Percentiles rank a stretch among this genome's conserved stretches.
Conservation (phyloP, 2,888 invertebrate genomes). For the Chrysolina haemoptera region DNA sequence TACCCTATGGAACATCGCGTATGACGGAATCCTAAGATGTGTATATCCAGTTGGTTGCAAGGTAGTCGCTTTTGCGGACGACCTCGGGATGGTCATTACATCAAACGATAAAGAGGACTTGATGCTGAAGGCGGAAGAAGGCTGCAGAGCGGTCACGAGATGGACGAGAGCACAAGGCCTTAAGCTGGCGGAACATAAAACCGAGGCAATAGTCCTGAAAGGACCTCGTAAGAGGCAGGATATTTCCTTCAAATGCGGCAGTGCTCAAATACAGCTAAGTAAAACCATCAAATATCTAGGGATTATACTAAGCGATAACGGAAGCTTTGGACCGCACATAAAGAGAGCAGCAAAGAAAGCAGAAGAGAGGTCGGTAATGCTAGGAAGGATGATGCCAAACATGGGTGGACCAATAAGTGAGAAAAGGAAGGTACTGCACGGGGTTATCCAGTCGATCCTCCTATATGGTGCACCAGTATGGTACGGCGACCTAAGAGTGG, state of each 20-base stretch:
- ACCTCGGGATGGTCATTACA: no score
- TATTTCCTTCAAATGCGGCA: constrained; percentile 16
- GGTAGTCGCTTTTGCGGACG: constrained; percentile 18
- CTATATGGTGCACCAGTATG: constrained; percentile 45
- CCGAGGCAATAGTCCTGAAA: constrained; percentile 16
- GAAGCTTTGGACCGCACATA: constrained; percentile 23
- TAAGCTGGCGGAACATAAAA: constrained; percentile 21
- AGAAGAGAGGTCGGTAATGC: constrained; percentile 37
- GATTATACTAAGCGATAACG: no score
- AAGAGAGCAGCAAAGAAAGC: constrained; percentile 14
- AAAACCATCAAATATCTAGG: no score
- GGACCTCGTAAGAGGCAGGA: constrained; percentile 9
- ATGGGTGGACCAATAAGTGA: no score
- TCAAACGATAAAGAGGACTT: constrained; percentile 22
- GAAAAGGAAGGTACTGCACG: no score
- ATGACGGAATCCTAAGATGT: not conserved
- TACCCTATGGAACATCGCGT: no score
- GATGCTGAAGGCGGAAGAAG: not conserved
- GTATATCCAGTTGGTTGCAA: constrained; percentile 8
- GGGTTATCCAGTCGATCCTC: no score
- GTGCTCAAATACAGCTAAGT: not conserved
- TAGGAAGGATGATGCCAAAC: constrained; percentile 52
- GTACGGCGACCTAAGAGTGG: constrained; percentile 19
- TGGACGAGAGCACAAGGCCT: no score
- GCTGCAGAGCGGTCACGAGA: not conserved